Evolutionary conservation across 1,140 invertebrate species (phyloP), one percentile per base, ranked within the genome.

Genomic region (Harpegnathos saltator): DNA sequence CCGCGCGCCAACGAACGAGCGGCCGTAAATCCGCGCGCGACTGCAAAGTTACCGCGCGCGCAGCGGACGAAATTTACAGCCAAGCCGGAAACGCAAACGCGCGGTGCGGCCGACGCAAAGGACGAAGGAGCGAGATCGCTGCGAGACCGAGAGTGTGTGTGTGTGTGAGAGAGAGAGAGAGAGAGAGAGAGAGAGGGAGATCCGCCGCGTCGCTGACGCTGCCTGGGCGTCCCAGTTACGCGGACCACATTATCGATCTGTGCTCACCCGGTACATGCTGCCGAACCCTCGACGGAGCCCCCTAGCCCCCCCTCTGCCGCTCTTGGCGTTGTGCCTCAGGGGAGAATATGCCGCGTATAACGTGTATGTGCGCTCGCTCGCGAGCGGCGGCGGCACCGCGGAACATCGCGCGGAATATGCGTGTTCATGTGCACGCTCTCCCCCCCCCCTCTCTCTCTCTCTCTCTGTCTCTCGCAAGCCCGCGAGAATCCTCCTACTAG

Each of bases 221-320:
- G 5, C 1, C 1, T 33, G 22, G 73, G 5, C 85, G 82, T 65
- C 77, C 77, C 73, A 87, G 85, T 87, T 88, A 73, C 72, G 63
- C 50, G 83, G 85, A 58, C 65, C 87, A 59, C 38, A 73, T 29
- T 87, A 87, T 88, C 83, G 87, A 88, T 87, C 66, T 85, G n/a
- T n/a, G 54, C 26, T 59, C 59, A 68, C 38, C 66, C 73, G 52
- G 26, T 58, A 69, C 81, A 86, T 44, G 62, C 62, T 44, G 62
- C 62, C 62, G 65, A 87, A 66, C 75, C 72, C 82, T n/a, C 62
- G 50, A 82, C 48, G 63, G 48, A 75, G 19, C 19, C 74, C 48
- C 62, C 19, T n/a, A n/a, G n/a, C n/a, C n/a, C n/a, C n/a, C n/a
- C n/a, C n/a, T n/a, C n/a, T n/a, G n/a, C n/a, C n/a, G n/a, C n/a